phyloP scores from a whole-genome alignment of 2,888 invertebrate genomes.

The Pristionchus arcanus region DNA sequence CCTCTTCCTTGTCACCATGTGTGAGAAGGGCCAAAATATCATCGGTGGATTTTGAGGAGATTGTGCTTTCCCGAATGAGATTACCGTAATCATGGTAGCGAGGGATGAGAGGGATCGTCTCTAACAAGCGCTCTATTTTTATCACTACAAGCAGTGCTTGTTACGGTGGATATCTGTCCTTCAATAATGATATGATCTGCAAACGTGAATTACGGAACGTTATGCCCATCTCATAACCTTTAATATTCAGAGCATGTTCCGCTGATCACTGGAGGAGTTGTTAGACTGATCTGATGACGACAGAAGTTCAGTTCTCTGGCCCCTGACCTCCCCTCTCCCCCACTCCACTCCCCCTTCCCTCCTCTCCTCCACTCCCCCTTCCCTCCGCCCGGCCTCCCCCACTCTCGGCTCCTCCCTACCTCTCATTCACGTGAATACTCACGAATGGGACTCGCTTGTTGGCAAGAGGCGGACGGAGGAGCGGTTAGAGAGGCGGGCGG shows the following conservation, averaged over 20 bases:
- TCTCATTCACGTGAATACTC: slow-evolving; percentile 40
- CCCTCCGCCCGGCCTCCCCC: slow-evolving; percentile 41
- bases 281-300: slow-evolving; percentile 2
- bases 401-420: not conserved
- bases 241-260: not conserved
- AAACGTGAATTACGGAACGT: not conserved
- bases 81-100: no score
- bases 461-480: not conserved
- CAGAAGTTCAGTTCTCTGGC: not conserved
- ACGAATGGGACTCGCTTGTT: not conserved
- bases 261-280: not conserved
- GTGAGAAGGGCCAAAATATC: no score
- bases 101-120: no score
- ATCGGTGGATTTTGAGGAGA: no score
- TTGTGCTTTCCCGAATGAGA: no score
- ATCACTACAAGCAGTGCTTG: no score
- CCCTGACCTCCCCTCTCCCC: not conserved
- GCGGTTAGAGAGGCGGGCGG: slow-evolving; percentile 8
- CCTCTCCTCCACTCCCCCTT: no score
- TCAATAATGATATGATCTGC: not conserved
- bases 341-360: not conserved
- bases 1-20: no score
- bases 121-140: no score
- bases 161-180: not conserved
- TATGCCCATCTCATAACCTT: not conserved